Evolutionary conservation across 2,113 vertebrate genomes (phyloP).

Genomic region (Cyanistes caeruleus): DNA sequence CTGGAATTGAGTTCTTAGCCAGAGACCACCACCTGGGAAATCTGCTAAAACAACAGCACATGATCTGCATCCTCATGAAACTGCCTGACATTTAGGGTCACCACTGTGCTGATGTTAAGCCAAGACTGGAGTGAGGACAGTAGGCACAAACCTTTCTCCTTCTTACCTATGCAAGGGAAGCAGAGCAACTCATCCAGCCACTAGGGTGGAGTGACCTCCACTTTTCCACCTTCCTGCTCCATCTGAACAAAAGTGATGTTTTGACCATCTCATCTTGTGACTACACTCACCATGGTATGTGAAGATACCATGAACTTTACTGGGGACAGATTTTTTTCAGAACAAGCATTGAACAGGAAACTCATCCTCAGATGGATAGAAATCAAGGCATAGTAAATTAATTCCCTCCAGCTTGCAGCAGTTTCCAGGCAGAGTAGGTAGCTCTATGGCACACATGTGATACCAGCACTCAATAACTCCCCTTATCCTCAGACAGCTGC

Average conservation of each 20-base stretch:
- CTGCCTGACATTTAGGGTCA: neutral
- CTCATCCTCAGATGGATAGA: neutral
- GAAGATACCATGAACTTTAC: neutral
- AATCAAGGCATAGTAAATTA: neutral
- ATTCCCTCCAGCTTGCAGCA: too few relatives aligned
- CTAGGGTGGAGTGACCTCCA: neutral
- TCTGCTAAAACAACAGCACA: neutral
- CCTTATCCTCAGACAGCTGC: too few relatives aligned
- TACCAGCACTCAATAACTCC: too few relatives aligned
- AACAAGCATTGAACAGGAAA: neutral
- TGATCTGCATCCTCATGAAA: neutral
- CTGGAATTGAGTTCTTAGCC: neutral
- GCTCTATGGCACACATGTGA: too few relatives aligned
- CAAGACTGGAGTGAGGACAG: neutral
- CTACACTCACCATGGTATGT: neutral
- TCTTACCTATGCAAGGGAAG: neutral
- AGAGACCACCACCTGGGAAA: neutral
- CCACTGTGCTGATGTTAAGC: neutral
- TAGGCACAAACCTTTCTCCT: neutral
- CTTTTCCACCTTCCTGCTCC: neutral
- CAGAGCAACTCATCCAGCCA: neutral
- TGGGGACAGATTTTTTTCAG: neutral
- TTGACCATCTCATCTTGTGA: neutral
- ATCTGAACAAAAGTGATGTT: neutral
- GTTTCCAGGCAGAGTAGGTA: too few relatives aligned